Evolutionary conservation across 2,797 vertebrate species (phyloP), one percentile per base, ranked within the genome.

Genomic region (Bufotes viridis): DNA sequence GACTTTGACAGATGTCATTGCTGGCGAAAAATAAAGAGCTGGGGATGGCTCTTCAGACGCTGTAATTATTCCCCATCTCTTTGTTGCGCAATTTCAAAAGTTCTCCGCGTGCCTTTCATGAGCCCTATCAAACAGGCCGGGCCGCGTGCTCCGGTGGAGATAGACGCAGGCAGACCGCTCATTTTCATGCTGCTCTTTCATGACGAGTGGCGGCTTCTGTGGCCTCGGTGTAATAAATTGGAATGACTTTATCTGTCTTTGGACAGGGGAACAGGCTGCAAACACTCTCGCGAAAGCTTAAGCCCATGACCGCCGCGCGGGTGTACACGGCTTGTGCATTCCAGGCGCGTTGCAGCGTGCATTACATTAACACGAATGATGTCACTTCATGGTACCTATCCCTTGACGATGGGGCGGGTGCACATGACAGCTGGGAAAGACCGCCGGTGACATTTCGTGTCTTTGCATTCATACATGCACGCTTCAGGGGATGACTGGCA

Each of bases 1-100:
- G 79, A 86, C 84, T 89, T 89, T 89, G 88, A 83, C 88, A 87
- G 63, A 89, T 87, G 88, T 79, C 85, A 89, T 86, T 76, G 72
- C 51, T 57, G 60, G 84, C 49, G 26, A 49, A 70, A 79, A 78
- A 83, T 83, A 86, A 87, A 89, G 81, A 87, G 70, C 80, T 26
- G 9, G 57, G 81, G 51, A 79, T 24, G 80, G 26, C 70, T 87
- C 80, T 87, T 89, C 88, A 89, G 83, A 89, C 80, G 82, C 76
- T 87, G 70, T 89, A 89, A 89, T 89, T 89, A 89, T 85, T 82
- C 78, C 55, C 51, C 6, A 2, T 65, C 29, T 75, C 60, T 72
- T 89, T 89, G 80, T 83, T 78, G 63, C 29, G 42, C 80, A 11
- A 80, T 87, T 89, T 89, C 84, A 83, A 65, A 89, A 72, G 88